phyloP scores from a whole-genome alignment of 2,113 vertebrate genomes.

The Genyomyrus donnyi region DNA sequence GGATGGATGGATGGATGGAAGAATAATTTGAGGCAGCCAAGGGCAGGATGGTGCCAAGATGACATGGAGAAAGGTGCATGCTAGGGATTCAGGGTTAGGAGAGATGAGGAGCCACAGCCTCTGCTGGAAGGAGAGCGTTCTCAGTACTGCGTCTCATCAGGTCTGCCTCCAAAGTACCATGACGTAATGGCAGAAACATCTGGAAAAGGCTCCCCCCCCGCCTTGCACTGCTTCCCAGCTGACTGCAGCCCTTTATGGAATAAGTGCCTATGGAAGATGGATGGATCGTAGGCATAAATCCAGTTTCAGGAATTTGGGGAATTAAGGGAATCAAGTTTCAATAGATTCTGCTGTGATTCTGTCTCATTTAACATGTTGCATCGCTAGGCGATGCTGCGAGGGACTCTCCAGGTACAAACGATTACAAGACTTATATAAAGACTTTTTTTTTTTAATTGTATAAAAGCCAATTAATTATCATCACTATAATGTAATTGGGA shows the following conservation, averaged over 20 bases:
- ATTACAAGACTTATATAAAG: background rate
- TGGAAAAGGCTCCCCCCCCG: background rate
- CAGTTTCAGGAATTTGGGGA: background rate
- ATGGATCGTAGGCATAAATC: background rate
- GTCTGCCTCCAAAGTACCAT: background rate
- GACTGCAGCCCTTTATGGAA: background rate
- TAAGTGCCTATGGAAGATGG: background rate
- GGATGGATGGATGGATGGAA: background rate
- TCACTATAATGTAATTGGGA: background rate
- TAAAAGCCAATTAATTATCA: background rate
- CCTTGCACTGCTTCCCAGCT: background rate
- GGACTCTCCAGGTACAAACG: background rate
- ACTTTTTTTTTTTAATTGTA: background rate
- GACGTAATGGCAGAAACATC: background rate
- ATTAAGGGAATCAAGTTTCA: background rate
- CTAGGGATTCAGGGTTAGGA: background rate
- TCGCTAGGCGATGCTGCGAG: background rate
- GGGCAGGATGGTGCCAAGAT: background rate
- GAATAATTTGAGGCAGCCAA: background rate
- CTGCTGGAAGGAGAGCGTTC: background rate
- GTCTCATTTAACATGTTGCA: background rate
- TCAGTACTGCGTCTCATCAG: background rate
- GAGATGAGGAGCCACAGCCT: background rate
- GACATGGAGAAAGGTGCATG: background rate
- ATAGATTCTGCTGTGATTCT: background rate